Conservation (phyloP, 2,888 invertebrate species). For the Scrobipalpa atriplicella region DNA sequence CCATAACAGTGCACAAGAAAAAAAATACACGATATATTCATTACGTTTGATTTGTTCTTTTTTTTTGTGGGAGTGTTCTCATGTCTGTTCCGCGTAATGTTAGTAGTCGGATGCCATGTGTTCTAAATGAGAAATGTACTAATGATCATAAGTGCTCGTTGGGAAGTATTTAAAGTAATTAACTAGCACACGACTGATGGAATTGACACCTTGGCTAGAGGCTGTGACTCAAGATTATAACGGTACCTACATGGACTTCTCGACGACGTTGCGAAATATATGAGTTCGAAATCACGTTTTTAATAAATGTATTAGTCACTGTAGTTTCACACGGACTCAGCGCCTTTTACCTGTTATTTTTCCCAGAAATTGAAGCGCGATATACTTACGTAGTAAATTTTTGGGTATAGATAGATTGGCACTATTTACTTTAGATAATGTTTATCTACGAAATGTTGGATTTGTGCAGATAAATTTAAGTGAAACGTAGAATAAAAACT, state of each 20-base stretch:
- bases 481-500: not conserved
- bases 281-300: not conserved
- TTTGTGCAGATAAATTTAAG: slow-evolving; percentile 5
- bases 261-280: slow-evolving; percentile 12
- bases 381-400: not conserved
- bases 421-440: not conserved
- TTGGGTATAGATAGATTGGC: not conserved
- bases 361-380: not conserved
- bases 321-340: not conserved
- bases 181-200: slow-evolving; percentile 55
- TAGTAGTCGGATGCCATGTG: slow-evolving; percentile 17
- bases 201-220: slow-evolving; percentile 48
- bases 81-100: slow-evolving; percentile 22
- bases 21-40: slow-evolving; percentile 23
- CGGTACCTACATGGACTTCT: slow-evolving; percentile 28
- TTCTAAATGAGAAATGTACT: slow-evolving; percentile 35
- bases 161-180: slow-evolving; percentile 60
- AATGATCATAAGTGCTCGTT: slow-evolving; percentile 64
- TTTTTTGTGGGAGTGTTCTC: slow-evolving; percentile 27
- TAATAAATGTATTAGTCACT: not conserved
- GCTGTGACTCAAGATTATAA: slow-evolving; percentile 43
- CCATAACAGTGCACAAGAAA: slow-evolving; percentile 21
- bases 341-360: not conserved
- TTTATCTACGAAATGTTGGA: not conserved
- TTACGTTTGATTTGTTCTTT: slow-evolving; percentile 29